A percentile compares a stretch with the other conserved stretches of the same genome.
These are phyloP conservation scores for Atrichornis clamosus DNA, from an alignment of 2,113 vertebrate genomes.

Conservation along the genomic window DNA sequence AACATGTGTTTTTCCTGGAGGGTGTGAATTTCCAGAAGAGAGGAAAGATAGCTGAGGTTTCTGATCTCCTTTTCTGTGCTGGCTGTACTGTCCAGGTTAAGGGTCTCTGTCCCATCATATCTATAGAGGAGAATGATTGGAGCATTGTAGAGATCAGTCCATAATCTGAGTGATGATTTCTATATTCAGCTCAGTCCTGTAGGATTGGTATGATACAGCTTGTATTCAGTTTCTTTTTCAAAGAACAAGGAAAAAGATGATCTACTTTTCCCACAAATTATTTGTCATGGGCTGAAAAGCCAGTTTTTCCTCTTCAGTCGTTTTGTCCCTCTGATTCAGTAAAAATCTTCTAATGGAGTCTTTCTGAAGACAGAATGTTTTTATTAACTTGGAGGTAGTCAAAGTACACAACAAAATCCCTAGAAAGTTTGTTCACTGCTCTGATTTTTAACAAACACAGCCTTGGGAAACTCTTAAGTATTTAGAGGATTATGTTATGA, in stretches of 20 bases:
- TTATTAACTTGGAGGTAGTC: neutral
- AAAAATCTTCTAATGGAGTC: neutral
- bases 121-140: neutral
- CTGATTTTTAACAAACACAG: neutral
- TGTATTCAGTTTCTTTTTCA: neutral
- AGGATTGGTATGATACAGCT: neutral
- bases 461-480: neutral
- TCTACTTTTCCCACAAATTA: neutral
- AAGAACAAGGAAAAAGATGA: neutral
- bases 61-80: neutral
- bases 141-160: neutral
- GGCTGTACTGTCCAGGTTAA: neutral
- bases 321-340: neutral
- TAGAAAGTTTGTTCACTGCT: neutral
- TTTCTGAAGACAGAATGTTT: neutral
- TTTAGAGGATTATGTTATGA: neutral
- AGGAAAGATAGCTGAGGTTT: neutral
- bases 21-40: neutral
- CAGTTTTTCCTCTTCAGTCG: neutral
- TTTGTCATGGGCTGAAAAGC: neutral
- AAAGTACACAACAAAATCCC: neutral
- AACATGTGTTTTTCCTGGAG: neutral
- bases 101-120: neutral
- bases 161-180: neutral
- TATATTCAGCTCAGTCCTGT: rapidly evolving